Base-by-base conservation (phyloP, 2,888 invertebrate species). In the Monochamus alternatus region DNA sequence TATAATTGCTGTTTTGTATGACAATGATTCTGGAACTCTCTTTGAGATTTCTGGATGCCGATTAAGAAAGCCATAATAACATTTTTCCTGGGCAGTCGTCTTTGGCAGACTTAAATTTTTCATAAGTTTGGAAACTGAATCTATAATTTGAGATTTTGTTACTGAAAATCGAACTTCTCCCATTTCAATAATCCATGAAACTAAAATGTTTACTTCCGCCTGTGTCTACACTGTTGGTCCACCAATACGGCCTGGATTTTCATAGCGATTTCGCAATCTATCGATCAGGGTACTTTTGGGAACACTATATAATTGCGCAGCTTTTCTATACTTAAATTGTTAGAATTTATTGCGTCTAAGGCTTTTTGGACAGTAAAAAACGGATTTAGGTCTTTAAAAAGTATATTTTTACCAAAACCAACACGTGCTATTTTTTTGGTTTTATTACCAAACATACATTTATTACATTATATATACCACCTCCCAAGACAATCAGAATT, bases 11-110 rank as follows among this genome's bases (percentile, higher is more conserved):
- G 52, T 12, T 52, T 12, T 52, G 14, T 12, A 52, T 52, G 52
- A 52, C 12, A 52, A 52, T n/a, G 52, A n/a, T n/a, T n/a, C n/a
- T n/a, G n/a, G n/a, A 52, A 52, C 52, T 52, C 52, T 52, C 14
- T 76, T 60, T 78, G 62, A 87, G 80, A 78, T 84, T 85, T 81
- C 87, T 83, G 9, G 84, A 75, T 32, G 82, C 78, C 22, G 83
- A 75, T 76, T 81, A 62, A 7, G 81, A 59, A 82, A 73, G 58
- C 81, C 83, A 78, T 87, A 52, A n/a, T n/a, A n/a, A 10, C 52
- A 52, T 14, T 52, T 52, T 14, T 52, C 12, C 10, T 12, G 52
- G 52, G 12, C 10, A 10, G 14, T 52, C 52, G 14, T 52, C 78
- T 64, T 78, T 84, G 43, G 4, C 9, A 70, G 44, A 12, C 70